Evolutionary conservation across 2,113 vertebrate genomes (phyloP).

Genomic region (Numida meleagris): DNA sequence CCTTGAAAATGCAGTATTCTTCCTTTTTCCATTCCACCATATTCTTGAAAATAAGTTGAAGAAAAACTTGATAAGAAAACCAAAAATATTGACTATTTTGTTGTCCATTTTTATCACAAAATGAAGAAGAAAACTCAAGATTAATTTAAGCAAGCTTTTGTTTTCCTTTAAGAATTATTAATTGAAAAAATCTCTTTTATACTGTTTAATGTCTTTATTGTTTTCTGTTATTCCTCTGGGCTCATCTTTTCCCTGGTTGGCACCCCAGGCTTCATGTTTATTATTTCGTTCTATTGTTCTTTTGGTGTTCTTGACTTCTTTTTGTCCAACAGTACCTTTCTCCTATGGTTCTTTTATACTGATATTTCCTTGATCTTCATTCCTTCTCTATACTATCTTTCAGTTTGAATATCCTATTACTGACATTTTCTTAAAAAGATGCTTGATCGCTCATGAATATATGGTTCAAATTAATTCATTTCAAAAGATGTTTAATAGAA

Average conservation of each 20-base stretch:
- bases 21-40: background rate
- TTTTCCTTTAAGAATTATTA: background rate
- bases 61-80: background rate
- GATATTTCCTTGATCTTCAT: background rate
- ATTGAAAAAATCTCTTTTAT: background rate
- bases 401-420: background rate
- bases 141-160: background rate
- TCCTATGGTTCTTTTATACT: background rate
- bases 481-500: background rate
- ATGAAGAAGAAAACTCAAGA: background rate
- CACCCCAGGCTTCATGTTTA: background rate
- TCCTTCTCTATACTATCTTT: background rate
- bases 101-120: constrained; percentile 1
- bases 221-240: background rate
- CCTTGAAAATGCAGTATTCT: background rate
- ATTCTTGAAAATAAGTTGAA: background rate
- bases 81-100: background rate
- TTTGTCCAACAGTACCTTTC: background rate
- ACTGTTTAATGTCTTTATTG: background rate
- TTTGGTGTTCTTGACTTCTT: background rate
- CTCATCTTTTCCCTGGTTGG: background rate
- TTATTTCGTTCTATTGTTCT: background rate
- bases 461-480: background rate
- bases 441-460: background rate
- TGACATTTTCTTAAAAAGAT: background rate